Percentiles rank a stretch among this genome's conserved stretches.
Conservation (phyloP, 2,113 vertebrate species). For the Macrotus californicus region DNA sequence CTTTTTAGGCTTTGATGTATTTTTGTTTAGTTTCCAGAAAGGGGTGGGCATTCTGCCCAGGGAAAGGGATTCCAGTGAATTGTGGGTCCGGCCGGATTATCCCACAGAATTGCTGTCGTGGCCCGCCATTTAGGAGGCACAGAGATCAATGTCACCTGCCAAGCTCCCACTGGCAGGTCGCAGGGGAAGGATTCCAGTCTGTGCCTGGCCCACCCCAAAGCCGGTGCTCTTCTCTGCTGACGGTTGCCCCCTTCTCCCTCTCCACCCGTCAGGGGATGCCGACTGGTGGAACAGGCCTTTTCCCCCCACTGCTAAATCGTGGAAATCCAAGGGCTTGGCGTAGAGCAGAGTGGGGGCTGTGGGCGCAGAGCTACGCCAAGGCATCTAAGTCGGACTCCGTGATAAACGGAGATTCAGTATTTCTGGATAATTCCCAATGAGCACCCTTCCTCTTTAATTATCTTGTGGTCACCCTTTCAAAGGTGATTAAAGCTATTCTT, state of each 20-base stretch:
- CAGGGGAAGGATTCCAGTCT: background rate
- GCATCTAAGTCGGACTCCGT: slow-evolving; percentile 74
- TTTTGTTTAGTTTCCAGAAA: background rate
- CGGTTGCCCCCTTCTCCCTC: fast-evolving
- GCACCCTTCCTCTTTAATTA: slow-evolving; percentile 97
- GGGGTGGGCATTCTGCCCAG: too few relatives aligned
- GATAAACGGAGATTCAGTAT: slow-evolving; percentile 84
- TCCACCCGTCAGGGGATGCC: background rate
- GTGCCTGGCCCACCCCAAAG: background rate
- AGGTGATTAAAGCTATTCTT: slow-evolving; percentile 92
- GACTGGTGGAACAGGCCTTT: background rate
- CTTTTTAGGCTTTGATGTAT: background rate
- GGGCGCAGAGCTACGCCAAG: slow-evolving; percentile 62
- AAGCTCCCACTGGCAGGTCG: background rate
- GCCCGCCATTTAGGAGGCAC: background rate
- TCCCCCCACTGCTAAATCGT: background rate
- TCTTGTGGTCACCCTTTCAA: slow-evolving; percentile 93
- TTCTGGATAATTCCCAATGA: slow-evolving; percentile 83
- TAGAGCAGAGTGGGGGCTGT: slow-evolving; percentile 44
- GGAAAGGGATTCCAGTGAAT: fast-evolving
- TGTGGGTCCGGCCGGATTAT: fast-evolving
- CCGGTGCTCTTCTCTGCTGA: background rate
- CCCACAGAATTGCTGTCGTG: fast-evolving
- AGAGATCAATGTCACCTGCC: background rate
- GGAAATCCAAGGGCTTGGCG: slow-evolving; percentile 55